Evolutionary conservation across 2,113 vertebrate genomes (phyloP).

Genomic region (Dromaius novaehollandiae): DNA sequence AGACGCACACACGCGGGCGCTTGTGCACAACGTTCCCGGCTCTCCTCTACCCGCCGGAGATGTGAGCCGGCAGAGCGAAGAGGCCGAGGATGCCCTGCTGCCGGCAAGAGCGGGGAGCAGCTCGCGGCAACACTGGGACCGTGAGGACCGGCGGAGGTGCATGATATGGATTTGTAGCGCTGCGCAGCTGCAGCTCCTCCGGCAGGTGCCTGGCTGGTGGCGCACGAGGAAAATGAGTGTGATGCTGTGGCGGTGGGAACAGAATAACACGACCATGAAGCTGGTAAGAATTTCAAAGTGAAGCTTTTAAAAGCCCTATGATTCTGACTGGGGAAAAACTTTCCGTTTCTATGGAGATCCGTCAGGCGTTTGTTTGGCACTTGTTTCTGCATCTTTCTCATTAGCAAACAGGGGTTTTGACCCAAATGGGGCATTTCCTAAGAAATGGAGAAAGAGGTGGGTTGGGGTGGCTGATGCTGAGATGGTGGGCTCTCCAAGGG

Average conservation of each 20-base stretch:
- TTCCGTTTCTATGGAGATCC: background rate
- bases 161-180: background rate
- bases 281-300: slow-evolving; percentile 81
- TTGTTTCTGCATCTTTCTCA: background rate
- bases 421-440: background rate
- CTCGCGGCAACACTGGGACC: background rate
- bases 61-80: background rate
- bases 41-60: background rate
- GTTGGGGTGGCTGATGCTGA: background rate
- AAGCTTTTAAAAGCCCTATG: background rate
- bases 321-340: fast-evolving
- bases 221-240: slow-evolving; percentile 81
- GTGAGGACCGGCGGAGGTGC: background rate
- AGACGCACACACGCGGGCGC: background rate
- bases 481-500: fast-evolving
- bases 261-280: slow-evolving; percentile 91
- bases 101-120: background rate
- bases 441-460: background rate
- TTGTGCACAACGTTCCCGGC: slow-evolving; percentile 1
- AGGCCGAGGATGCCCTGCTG: background rate
- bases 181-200: background rate
- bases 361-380: background rate
- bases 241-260: slow-evolving; percentile 92
- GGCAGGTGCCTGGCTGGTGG: slow-evolving; percentile 73
- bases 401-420: background rate